Evolutionary conservation across 2,888 invertebrate species (phyloP), one percentile per base, ranked within the genome.

Genomic region (Tachina grossa): DNA sequence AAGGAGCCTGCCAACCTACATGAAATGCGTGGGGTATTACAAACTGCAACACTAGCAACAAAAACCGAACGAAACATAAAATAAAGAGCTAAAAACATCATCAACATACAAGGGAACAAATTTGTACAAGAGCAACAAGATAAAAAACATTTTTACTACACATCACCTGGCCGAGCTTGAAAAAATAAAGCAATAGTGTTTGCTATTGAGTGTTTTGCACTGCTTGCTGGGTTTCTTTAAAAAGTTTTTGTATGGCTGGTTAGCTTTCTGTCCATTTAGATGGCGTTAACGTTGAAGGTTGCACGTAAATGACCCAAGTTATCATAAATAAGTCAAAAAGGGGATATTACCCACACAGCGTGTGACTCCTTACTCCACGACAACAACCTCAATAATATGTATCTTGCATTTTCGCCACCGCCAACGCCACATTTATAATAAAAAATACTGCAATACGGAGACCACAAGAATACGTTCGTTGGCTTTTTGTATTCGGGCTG

Each of bases 241-340:
- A 19, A 6, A 55, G 16, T 13, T 55, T 39, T 31, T 59, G 39
- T n/a, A n/a, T 43, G 22, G 22, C 45, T 81, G 68, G 31, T 47
- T 10, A 51, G 41, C 43, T 45, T 53, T 51, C 45, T 75, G 66
- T 57, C 43, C 66, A 76, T 71, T 89, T 91, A 90, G 90, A 91
- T 92, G 91, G 92, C 91, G 89, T 90, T 89, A 88, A 88, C 88
- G 88, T 76, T 87, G 91, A 92, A 91, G 91, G 92, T 91, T 90
- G 92, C 91, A 89, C 91, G 89, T 90, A 91, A 92, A 91, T 92
- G 92, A 91, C 92, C 92, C 92, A 89, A 90, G 91, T 90, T 90
- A 91, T 92, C 92, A 92, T 92, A 92, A 92, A 92, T 91, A 92
- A 92, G 92, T 92, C 92, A 91, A 91, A 89, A 90, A 90, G 89